Evolutionary conservation across 1,140 invertebrate species (phyloP), one percentile per base, ranked within the genome.

Genomic region (Orchesella cincta): DNA sequence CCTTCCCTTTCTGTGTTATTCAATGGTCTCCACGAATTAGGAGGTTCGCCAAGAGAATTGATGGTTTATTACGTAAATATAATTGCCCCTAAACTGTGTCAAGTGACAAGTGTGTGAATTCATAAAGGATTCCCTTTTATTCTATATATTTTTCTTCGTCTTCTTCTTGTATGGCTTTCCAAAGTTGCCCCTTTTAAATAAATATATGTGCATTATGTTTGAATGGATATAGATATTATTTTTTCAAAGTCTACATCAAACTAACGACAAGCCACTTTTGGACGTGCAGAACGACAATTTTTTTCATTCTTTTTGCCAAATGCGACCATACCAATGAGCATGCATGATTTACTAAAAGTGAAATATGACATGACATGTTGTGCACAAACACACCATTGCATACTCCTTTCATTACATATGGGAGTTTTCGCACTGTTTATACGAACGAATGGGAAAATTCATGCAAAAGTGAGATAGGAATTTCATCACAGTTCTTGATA

Each of bases 61-160:
- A 29, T 67, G 62, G 62, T 29, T 31, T 67, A 67, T 67, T 67
- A 67, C 62, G 62, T 67, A 33, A 29, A 67, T 1, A 67, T 67
- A 67, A 67, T 67, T 67, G 62, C 62, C 62, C 31, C 31, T 67
- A 67, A 67, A 67, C 31, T 67, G 62, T 67, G 62, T 67, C 62
- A 67, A 67, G 62, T 67, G 62, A 67, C 62, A 33, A 67, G 31
- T 31, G 62, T 67, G 31, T 67, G 26, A 67, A 31, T 31, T 67
- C 31, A 33, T 67, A n/a, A 33, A 67, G 14, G 29, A 67, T 12
- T 46, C 20, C 39, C 39, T n/a, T n/a, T n/a, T n/a, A n/a, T n/a
- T n/a, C n/a, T n/a, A n/a, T n/a, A n/a, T n/a, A n/a, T 46, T 46
- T 46, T 46, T 46, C 20, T 20, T 12, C 39, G 8, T 20, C 39